Evolutionary conservation across 2,113 vertebrate genomes (phyloP), one percentile per base, ranked within the genome.

Genomic region (Spermophilus dauricus): DNA sequence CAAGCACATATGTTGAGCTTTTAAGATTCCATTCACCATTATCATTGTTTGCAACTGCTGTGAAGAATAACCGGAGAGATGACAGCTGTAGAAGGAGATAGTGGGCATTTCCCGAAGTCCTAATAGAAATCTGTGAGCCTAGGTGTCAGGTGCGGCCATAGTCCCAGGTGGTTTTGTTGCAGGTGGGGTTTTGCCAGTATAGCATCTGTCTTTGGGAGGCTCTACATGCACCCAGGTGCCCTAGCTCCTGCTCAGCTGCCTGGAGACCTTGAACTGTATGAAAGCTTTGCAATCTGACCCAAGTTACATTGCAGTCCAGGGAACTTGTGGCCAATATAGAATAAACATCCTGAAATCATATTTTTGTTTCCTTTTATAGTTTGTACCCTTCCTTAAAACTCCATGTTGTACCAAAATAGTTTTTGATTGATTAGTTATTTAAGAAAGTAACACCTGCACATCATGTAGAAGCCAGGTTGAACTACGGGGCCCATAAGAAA

Each of bases 191-290:
- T 91, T 97, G 95, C 96, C 97, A 91, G 82, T 77, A 78, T 51
- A 91, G 81, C 96, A 97, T 97, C 97, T 98, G 98, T 96, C 95
- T 87, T 96, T 96, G 97, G 98, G 97, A 85, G 78, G 93, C 95
- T 95, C 39, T 3, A 0, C 58, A 81, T 95, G 1, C 91, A 97
- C 97, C 94, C 97, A 96, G 95, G 96, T 94, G 77, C 95, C 96
- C 89, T 80, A 95, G 96, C 97, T 98, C 97, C 97, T 97, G 97
- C 92, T 92, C 82, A 53, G 96, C 92, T 7, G 51, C 90, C 94
- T 89, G 84, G 95, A 77, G 17, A 77, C 22, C 97, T 97, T 97
- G 39, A 97, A 95, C 73, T 32, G 17, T 45, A 69, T 93, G 95
- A 96, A 96, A 97, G 85, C 89, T 97, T 97, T 94, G 37, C 86